Conservation (phyloP, 1,140 invertebrate species). For the Drosophila carrolli region DNA sequence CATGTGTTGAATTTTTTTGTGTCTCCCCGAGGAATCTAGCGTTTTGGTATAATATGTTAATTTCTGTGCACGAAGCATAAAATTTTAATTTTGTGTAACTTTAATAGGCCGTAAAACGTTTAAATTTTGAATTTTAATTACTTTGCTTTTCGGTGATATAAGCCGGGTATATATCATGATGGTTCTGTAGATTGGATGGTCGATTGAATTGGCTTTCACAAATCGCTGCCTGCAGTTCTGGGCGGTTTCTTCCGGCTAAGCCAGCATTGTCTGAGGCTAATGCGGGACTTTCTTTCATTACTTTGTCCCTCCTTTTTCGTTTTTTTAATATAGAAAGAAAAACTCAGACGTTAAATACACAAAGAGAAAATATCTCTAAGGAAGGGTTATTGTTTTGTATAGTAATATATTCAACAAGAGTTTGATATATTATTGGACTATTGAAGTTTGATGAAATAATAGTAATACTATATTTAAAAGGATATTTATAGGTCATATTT, state of each 20-base stretch:
- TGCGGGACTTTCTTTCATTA: constrained; percentile 31
- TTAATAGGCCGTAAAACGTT: constrained; percentile 54
- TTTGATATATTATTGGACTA: too few species aligned
- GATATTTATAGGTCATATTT: too few species aligned
- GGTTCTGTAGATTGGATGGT: constrained; percentile 16
- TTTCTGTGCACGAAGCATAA: constrained; percentile 21
- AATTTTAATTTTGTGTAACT: constrained; percentile 64
- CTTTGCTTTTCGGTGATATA: constrained; percentile 19
- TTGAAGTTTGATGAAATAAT: too few species aligned
- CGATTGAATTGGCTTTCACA: constrained; percentile 36
- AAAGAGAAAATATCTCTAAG: too few species aligned
- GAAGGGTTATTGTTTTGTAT: too few species aligned
- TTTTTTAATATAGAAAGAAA: background rate
- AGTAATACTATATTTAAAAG: too few species aligned
- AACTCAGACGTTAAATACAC: too few species aligned
- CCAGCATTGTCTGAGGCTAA: constrained; percentile 31
- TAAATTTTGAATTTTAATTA: constrained; percentile 53
- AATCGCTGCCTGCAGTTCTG: constrained; percentile 21
- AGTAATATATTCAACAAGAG: too few species aligned
- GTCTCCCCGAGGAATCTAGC: background rate
- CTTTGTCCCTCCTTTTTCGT: background rate
- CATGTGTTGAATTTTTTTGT: constrained; percentile 16
- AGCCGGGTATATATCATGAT: constrained; percentile 7
- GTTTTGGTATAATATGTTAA: constrained; percentile 32
- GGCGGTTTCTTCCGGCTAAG: constrained; percentile 23